Evolutionary conservation across 2,113 vertebrate genomes (phyloP).

Genomic region (Gavia stellata): DNA sequence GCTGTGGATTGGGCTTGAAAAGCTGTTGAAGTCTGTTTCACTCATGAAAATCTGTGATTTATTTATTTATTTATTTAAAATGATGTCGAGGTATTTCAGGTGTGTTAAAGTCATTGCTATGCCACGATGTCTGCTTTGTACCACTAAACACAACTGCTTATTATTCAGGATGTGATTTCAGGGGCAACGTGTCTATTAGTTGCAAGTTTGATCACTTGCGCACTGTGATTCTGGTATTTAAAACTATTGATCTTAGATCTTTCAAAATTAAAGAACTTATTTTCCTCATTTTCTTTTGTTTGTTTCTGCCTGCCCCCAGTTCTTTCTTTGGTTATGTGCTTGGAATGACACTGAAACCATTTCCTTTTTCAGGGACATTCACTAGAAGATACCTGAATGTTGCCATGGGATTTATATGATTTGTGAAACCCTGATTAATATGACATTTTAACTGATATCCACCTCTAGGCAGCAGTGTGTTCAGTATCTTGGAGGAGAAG

Average conservation of each 20-base stretch:
- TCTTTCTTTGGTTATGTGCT: background rate
- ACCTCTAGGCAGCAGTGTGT: background rate
- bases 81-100: background rate
- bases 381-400: background rate
- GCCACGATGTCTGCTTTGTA: background rate
- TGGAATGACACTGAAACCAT: background rate
- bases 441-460: conserved; percentile 11
- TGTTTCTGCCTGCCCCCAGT: background rate
- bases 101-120: background rate
- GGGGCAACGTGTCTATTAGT: background rate
- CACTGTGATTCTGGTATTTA: background rate
- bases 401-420: background rate
- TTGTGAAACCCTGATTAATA: background rate
- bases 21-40: background rate
- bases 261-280: background rate
- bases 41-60: background rate
- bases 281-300: background rate
- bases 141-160: background rate
- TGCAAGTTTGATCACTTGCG: background rate
- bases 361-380: background rate
- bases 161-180: background rate
- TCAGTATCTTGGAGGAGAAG: background rate
- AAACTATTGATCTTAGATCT: background rate
- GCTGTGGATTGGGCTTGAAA: background rate
- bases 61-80: background rate